phyloP scores from a whole-genome alignment of 2,888 invertebrate species.

The Cephus sareptanus region DNA sequence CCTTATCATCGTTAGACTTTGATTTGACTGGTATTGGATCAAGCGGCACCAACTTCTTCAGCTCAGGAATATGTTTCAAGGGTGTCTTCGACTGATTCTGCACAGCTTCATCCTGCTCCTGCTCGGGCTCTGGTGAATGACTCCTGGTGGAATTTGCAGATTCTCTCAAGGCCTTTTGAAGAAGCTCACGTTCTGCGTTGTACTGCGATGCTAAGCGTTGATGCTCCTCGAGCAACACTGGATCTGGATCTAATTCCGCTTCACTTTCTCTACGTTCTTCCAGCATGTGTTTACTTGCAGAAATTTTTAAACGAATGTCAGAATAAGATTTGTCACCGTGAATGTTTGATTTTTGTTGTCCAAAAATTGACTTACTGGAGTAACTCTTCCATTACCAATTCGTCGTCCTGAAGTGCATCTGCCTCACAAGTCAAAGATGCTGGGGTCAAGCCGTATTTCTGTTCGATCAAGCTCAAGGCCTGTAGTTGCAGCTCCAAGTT shows the following conservation, averaged over 20 bases:
- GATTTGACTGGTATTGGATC: slow-evolving; percentile 22
- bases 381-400: slow-evolving; percentile 71
- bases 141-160: slow-evolving; percentile 33
- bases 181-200: slow-evolving; percentile 55
- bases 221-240: slow-evolving; percentile 52
- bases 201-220: slow-evolving; percentile 59
- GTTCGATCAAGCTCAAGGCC: slow-evolving; percentile 86
- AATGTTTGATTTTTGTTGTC: background rate
- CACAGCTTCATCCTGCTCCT: background rate
- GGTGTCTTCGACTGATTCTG: slow-evolving; percentile 9
- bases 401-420: slow-evolving; percentile 66
- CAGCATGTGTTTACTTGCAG: slow-evolving; percentile 40
- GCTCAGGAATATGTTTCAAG: slow-evolving; percentile 12
- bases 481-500: slow-evolving; percentile 92
- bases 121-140: slow-evolving; percentile 22
- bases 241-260: slow-evolving; percentile 51
- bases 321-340: background rate
- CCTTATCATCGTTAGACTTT: background rate
- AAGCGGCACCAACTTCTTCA: slow-evolving; percentile 21
- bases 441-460: slow-evolving; percentile 77
- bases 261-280: slow-evolving; percentile 36
- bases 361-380: slow-evolving; percentile 66
- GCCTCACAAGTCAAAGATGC: slow-evolving; percentile 69
- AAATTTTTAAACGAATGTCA: background rate
- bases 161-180: slow-evolving; percentile 56